phyloP scores from a whole-genome alignment of 2,888 invertebrate species.

The Sylvicola cinctus region DNA sequence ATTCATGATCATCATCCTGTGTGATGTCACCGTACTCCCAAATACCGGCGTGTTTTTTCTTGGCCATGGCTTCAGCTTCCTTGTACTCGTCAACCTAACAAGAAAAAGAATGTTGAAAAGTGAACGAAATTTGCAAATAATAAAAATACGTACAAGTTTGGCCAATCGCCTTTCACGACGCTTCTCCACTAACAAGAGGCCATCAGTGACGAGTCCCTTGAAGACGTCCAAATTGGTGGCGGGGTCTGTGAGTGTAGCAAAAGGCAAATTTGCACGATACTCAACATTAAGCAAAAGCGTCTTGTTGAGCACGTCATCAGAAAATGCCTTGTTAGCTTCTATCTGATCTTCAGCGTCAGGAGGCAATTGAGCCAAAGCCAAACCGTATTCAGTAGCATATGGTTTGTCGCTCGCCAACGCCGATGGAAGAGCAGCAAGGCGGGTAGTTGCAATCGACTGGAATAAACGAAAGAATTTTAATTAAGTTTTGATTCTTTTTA shows the following conservation, averaged over 20 bases:
- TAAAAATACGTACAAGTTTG: constrained; percentile 37
- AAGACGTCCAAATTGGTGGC: constrained; percentile 29
- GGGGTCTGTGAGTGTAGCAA: constrained; percentile 23
- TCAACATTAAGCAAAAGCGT: constrained; percentile 70
- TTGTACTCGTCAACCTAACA: constrained; percentile 53
- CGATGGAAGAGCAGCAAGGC: constrained; percentile 66
- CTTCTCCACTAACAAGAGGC: constrained; percentile 61
- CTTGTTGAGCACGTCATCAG: constrained; percentile 42
- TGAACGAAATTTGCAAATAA: constrained; percentile 6
- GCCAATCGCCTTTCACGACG: constrained; percentile 64
- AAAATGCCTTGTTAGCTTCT: constrained; percentile 48
- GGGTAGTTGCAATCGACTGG: constrained; percentile 37
- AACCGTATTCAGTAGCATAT: constrained; percentile 67
- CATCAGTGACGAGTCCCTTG: constrained; percentile 67
- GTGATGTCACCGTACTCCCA: constrained; percentile 97
- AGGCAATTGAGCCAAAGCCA: constrained; percentile 71
- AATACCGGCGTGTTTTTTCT: constrained; percentile 67
- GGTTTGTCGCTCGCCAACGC: constrained; percentile 52
- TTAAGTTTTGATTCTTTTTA: not conserved
- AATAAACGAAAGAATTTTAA: constrained; percentile 7
- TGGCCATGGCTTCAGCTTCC: constrained; percentile 70
- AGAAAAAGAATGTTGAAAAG: constrained; percentile 8
- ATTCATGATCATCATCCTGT: constrained; percentile 25
- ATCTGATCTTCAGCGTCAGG: constrained; percentile 68
- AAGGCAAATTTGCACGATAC: constrained; percentile 25